phyloP scores from a whole-genome alignment of 2,888 invertebrate genomes.

The Campoletis raptor region DNA sequence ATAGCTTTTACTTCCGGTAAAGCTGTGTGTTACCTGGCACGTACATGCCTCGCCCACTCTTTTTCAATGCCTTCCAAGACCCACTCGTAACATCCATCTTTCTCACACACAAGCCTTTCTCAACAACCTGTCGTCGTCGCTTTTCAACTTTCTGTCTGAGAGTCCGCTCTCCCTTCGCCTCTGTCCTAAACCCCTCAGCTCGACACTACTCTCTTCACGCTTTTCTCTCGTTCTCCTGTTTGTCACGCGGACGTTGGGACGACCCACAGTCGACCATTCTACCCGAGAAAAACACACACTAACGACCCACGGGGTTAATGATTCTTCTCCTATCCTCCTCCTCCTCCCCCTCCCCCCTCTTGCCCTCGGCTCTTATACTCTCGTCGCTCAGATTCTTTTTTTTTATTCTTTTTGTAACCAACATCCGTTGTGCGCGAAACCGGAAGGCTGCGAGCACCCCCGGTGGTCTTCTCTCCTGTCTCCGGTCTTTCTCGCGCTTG shows the following conservation, averaged over 20 bases:
- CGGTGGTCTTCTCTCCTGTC: conserved; percentile 28
- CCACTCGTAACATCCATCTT: conserved; percentile 42
- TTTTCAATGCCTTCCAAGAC: conserved; percentile 53
- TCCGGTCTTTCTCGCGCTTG: conserved; percentile 39
- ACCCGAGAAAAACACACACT: conserved; percentile 70
- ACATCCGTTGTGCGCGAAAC: conserved; percentile 57
- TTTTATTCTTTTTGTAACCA: conserved; percentile 36
- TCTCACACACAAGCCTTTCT: conserved; percentile 19
- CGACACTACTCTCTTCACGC: conserved; percentile 25
- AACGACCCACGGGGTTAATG: conserved; percentile 76
- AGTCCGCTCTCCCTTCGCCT: conserved; percentile 30
- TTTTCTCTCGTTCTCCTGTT: conserved; percentile 24
- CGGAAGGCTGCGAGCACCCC: conserved; percentile 50
- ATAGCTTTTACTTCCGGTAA: conserved; percentile 63
- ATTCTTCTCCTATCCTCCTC: conserved; percentile 71
- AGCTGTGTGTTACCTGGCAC: conserved; percentile 70
- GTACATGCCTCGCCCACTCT: conserved; percentile 59
- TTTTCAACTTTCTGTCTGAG: conserved; percentile 67
- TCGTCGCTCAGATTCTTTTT: background rate
- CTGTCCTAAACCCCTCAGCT: conserved; percentile 12
- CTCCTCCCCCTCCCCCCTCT: conserved; percentile 4
- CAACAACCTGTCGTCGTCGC: conserved; percentile 56
- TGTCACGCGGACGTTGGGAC: conserved; percentile 42
- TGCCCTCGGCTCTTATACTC: background rate
- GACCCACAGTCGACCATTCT: conserved; percentile 53